Percentiles rank a stretch among this genome's conserved stretches.
These are phyloP conservation scores for Pollenia amentaria DNA, from an alignment of 2,888 invertebrate species.

Conservation along the genomic window DNA sequence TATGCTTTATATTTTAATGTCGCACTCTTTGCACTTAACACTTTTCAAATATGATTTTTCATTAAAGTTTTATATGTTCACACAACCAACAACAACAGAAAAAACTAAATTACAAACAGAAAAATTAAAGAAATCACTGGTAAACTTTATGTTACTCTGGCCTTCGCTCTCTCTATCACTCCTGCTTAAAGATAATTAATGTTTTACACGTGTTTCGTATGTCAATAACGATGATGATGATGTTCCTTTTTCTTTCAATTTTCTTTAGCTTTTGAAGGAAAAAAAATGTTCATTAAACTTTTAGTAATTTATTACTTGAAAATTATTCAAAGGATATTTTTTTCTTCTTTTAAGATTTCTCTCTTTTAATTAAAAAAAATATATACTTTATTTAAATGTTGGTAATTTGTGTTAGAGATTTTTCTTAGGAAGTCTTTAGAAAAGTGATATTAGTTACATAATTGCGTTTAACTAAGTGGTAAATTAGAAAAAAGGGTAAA, in stretches of 20 bases:
- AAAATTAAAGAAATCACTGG: constrained; percentile 24
- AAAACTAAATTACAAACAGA: constrained; percentile 7
- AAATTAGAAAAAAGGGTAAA: too few relatives aligned
- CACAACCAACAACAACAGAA: background rate
- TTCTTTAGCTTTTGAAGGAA: background rate
- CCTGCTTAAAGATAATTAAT: constrained; percentile 33
- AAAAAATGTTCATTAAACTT: constrained; percentile 9
- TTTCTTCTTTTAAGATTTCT: too few relatives aligned
- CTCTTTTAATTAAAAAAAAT: too few relatives aligned
- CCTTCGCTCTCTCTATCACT: too few relatives aligned
- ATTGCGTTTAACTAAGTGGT: too few relatives aligned
- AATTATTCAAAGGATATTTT: background rate
- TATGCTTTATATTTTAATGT: too few relatives aligned
- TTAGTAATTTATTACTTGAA: background rate
- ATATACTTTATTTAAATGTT: too few relatives aligned
- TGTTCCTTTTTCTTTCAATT: background rate
- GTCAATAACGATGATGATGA: background rate
- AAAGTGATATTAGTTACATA: too few relatives aligned
- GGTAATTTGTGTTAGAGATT: too few relatives aligned
- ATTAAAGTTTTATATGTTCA: constrained; percentile 28
- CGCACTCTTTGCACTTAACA: background rate
- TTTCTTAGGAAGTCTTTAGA: too few relatives aligned
- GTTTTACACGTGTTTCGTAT: constrained; percentile 21
- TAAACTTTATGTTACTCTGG: background rate
- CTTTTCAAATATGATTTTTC: constrained; percentile 39